Evolutionary conservation across 2,113 vertebrate species (phyloP).

Genomic region (Hippopotamus amphibius): DNA sequence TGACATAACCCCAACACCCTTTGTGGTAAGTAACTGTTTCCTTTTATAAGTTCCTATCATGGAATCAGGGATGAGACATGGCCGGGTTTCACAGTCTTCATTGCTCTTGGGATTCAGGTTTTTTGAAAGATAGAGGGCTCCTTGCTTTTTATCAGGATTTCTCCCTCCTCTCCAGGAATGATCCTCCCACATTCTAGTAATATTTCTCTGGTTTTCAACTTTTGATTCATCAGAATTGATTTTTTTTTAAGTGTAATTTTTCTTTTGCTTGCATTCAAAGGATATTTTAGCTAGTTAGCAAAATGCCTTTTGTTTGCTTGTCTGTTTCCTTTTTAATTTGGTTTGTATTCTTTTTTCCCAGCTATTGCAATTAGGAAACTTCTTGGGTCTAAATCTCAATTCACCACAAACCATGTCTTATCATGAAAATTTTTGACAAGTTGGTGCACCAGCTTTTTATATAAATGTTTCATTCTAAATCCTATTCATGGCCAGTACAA

Average conservation of each 20-base stretch:
- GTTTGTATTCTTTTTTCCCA: neutral
- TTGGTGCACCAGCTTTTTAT: neutral
- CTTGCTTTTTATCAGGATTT: neutral
- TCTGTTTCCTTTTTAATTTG: neutral
- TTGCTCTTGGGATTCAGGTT: neutral
- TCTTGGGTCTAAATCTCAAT: constrained; percentile 22
- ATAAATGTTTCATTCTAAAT: neutral
- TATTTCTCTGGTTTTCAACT: neutral
- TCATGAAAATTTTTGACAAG: constrained; percentile 21
- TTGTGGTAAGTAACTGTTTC: constrained; percentile 91
- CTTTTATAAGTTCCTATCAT: neutral
- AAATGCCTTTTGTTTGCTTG: neutral
- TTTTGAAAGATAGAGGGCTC: neutral
- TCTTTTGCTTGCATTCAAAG: constrained; percentile 22
- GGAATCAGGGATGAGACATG: accelerated
- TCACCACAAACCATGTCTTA: neutral
- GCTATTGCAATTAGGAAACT: neutral
- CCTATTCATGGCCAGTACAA: neutral
- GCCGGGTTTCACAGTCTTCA: neutral
- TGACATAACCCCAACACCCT: constrained; percentile 96
- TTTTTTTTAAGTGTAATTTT: neutral
- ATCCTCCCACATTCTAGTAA: neutral
- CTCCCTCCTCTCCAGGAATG: neutral
- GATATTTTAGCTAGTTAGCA: neutral
- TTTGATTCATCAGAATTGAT: neutral